Conservation (phyloP, 2,797 vertebrate genomes). For the Pseudomugil tenellus region DNA sequence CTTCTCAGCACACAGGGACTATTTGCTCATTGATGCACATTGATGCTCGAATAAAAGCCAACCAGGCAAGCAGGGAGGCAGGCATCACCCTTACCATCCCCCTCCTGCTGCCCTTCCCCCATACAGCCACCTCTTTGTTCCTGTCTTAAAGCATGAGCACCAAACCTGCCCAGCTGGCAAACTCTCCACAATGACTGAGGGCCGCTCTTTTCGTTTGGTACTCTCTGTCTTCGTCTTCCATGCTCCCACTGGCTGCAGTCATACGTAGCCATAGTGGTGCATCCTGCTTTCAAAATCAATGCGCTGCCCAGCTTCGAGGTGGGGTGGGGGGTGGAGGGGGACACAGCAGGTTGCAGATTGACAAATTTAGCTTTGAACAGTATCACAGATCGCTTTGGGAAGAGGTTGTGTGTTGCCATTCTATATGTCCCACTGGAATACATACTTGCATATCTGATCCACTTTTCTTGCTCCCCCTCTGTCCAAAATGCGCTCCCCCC, state of each 20-base stretch:
- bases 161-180: slow-evolving; percentile 70
- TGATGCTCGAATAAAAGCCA: slow-evolving; percentile 78
- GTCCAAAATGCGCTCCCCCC: slow-evolving; percentile 25
- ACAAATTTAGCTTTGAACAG: slow-evolving; percentile 67
- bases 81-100: slow-evolving; percentile 70
- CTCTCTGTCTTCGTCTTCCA: slow-evolving; percentile 27
- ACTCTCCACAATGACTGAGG: slow-evolving; percentile 59
- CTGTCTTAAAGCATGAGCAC: slow-evolving; percentile 66
- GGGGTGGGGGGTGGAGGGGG: no score
- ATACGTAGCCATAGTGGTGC: slow-evolving; percentile 33
- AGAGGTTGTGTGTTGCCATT: slow-evolving; percentile 55
- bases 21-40: slow-evolving; percentile 79
- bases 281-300: slow-evolving; percentile 68
- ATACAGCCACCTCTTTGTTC: slow-evolving; percentile 77
- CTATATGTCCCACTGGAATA: slow-evolving; percentile 50
- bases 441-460: slow-evolving; percentile 55
- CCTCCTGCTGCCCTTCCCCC: slow-evolving; percentile 64
- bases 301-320: slow-evolving; percentile 55
- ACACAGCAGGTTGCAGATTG: slow-evolving; percentile 59
- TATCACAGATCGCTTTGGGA: slow-evolving; percentile 61
- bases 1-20: slow-evolving; percentile 59
- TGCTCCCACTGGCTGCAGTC: slow-evolving; percentile 36
- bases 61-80: slow-evolving; percentile 64
- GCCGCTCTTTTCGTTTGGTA: slow-evolving; percentile 52
- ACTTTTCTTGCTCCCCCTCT: slow-evolving; percentile 55